Conservation (phyloP, 92 coral and sea anemone genomes). For the Ricordea florida region DNA sequence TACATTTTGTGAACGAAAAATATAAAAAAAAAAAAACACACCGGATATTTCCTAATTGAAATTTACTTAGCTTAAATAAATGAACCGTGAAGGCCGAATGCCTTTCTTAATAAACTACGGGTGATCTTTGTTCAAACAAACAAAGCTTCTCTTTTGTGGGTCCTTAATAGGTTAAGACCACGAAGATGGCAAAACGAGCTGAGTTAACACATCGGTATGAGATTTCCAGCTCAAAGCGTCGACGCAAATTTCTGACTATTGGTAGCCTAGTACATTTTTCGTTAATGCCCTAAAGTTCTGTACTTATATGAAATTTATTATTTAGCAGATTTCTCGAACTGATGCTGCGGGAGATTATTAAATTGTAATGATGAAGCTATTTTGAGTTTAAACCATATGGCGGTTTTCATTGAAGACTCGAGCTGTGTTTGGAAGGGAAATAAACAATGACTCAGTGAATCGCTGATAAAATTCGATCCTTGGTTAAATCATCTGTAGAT, state of each 20-base stretch:
- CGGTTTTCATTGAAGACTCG: conserved; percentile 54
- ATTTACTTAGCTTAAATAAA: conserved; percentile 77
- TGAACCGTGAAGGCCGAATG: conserved; percentile 67
- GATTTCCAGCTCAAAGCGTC: not conserved
- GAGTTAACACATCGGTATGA: conserved; percentile 56
- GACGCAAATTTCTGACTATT: conserved; percentile 3
- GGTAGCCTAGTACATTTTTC: conserved; percentile 42
- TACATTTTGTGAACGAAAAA: conserved; percentile 17
- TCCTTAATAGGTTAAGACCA: conserved; percentile 54
- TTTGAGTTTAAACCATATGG: conserved; percentile 71
- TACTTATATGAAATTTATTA: conserved; percentile 78
- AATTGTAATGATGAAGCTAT: conserved; percentile 75
- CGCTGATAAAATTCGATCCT: conserved; percentile 32
- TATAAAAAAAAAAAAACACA: conserved; percentile 38
- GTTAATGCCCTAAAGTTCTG: conserved; percentile 59
- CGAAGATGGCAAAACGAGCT: conserved; percentile 29
- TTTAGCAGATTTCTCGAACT: conserved; percentile 63
- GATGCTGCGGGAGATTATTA: conserved; percentile 71
- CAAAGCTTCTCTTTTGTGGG: conserved; percentile 63
- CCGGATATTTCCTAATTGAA: conserved; percentile 80
- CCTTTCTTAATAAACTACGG: conserved; percentile 59
- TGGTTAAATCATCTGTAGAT: conserved; percentile 20
- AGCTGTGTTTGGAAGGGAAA: conserved; percentile 21
- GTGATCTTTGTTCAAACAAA: conserved; percentile 71
- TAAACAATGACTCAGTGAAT: conserved; percentile 10